These are phyloP conservation scores for Aphidoletes aphidimyza DNA, from an alignment of 2,888 invertebrate species.

Conservation along the genomic window DNA sequence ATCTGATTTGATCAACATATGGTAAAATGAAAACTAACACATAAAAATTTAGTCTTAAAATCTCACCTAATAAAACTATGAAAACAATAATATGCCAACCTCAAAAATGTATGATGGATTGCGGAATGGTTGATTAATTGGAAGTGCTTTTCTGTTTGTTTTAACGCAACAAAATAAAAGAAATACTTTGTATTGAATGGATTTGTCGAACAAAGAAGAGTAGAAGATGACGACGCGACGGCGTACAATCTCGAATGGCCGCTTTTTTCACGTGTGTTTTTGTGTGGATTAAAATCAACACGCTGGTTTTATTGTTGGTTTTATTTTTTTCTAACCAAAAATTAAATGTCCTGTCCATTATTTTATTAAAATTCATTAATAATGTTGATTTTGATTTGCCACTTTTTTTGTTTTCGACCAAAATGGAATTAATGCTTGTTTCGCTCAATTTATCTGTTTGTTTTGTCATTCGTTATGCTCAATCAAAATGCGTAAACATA, in stretches of 20 bases:
- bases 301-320: neutral
- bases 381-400: constrained; percentile 9
- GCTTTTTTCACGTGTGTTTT: neutral
- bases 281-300: neutral
- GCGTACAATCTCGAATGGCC: too few relatives aligned
- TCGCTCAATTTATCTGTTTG: neutral
- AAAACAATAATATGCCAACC: constrained; percentile 6
- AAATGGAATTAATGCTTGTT: neutral
- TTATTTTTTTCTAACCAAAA: neutral
- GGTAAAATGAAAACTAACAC: neutral
- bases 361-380: neutral
- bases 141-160: neutral
- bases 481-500: constrained; percentile 13
- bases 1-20: neutral
- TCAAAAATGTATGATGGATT: neutral
- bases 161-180: too few relatives aligned
- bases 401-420: neutral
- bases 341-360: neutral
- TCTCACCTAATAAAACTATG: neutral
- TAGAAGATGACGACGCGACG: neutral
- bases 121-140: neutral
- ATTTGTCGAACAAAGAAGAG: neutral
- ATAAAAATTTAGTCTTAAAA: constrained; percentile 51
- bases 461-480: constrained; percentile 8
- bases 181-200: neutral